These are phyloP conservation scores for Odocoileus virginianus DNA, from an alignment of 2,113 vertebrate species.

Conservation along the genomic window DNA sequence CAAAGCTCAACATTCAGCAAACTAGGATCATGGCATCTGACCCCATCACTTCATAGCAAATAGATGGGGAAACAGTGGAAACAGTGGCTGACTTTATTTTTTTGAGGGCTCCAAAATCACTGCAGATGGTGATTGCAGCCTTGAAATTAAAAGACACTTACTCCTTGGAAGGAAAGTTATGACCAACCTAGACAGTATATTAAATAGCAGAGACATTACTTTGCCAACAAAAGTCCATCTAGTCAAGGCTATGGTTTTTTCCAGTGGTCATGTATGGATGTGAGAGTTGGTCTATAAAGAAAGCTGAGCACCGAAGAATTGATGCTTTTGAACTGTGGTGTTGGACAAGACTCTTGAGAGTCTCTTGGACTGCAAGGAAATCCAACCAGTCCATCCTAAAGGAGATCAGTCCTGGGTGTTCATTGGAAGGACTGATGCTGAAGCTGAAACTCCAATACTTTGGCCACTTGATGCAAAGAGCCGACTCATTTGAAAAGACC, in stretches of 20 bases:
- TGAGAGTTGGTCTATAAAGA: not conserved
- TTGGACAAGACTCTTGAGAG: not conserved
- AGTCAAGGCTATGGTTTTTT: not conserved
- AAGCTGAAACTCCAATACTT: not conserved
- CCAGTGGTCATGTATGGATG: not conserved
- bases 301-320: not conserved
- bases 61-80: not conserved
- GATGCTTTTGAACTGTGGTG: not conserved
- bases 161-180: not conserved
- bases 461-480: not conserved
- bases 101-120: not conserved
- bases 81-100: not conserved
- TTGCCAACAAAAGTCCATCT: not conserved
- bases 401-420: not conserved
- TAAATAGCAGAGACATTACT: not conserved
- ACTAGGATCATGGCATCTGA: not conserved
- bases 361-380: not conserved
- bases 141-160: not conserved
- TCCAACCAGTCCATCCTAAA: not conserved
- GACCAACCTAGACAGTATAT: not conserved
- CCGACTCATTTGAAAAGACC: rapidly evolving
- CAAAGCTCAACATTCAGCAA: not conserved
- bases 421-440: not conserved
- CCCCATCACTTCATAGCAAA: not conserved
- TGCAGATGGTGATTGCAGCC: not conserved